Evolutionary conservation across 2,797 vertebrate species (phyloP).

Genomic region (Amblyraja radiata): DNA sequence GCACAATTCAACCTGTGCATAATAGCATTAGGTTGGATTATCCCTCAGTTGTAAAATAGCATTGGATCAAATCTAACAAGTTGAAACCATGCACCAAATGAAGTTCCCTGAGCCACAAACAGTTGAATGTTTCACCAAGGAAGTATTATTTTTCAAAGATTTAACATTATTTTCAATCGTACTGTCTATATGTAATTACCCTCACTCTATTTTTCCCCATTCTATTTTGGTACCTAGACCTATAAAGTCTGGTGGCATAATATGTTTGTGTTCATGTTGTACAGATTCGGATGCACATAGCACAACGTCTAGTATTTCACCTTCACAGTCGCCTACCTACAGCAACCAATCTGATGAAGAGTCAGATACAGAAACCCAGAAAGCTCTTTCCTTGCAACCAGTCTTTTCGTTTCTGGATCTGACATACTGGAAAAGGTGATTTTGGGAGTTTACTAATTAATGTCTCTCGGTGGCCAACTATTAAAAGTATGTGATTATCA

Average conservation of each 20-base stretch:
- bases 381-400: slow-evolving; percentile 58
- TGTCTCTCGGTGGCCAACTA: neutral
- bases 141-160: no score
- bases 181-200: neutral
- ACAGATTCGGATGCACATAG: slow-evolving; percentile 72
- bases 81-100: no score
- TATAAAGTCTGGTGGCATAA: neutral
- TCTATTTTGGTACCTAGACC: no score
- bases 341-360: slow-evolving; percentile 73
- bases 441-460: neutral
- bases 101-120: no score
- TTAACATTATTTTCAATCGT: no score
- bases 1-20: no score
- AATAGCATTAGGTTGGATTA: no score
- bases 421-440: slow-evolving; percentile 71
- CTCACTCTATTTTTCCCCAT: neutral
- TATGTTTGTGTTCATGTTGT: neutral
- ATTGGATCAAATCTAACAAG: no score
- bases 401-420: slow-evolving; percentile 71
- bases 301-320: slow-evolving; percentile 70
- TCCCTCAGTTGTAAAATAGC: no score
- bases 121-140: no score
- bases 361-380: slow-evolving; percentile 62
- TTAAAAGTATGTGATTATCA: neutral
- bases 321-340: slow-evolving; percentile 70